A percentile compares a stretch with the other conserved stretches of the same genome.
phyloP scores from a whole-genome alignment of 2,888 invertebrate genomes.

The Bimastos eiseni region DNA sequence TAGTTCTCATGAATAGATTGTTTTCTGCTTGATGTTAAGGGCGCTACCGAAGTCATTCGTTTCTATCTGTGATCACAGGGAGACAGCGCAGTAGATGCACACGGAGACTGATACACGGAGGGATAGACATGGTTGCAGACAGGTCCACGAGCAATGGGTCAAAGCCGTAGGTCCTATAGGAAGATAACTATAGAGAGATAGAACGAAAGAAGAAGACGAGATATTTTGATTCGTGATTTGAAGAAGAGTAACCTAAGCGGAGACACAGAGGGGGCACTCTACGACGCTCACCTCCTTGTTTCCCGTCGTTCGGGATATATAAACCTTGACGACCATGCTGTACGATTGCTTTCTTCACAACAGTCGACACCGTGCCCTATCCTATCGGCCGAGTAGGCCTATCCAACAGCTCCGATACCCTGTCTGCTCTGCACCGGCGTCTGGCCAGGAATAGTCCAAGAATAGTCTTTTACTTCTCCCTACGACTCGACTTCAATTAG shows the following conservation, averaged over 20 bases:
- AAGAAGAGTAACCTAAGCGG: neutral
- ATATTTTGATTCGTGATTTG: neutral
- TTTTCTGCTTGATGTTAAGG: neutral
- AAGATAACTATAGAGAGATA: neutral
- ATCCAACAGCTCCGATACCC: neutral
- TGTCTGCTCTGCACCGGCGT: neutral
- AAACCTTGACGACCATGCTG: slow-evolving; percentile 41
- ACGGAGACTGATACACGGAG: neutral
- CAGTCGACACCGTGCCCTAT: neutral
- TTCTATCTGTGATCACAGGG: neutral
- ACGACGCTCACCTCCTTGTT: slow-evolving; percentile 40
- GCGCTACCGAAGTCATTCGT: neutral
- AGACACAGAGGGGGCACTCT: neutral
- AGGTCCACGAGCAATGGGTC: neutral
- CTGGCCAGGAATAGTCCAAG: neutral
- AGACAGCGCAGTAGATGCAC: neutral
- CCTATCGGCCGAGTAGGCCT: neutral
- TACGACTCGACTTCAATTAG: neutral
- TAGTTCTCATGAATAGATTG: too few relatives aligned
- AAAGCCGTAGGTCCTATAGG: neutral
- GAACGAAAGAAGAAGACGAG: neutral
- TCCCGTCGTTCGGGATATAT: slow-evolving; percentile 40
- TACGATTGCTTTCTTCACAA: neutral
- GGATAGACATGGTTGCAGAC: neutral
- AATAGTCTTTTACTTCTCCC: neutral